Conservation (phyloP, 1,140 invertebrate species). For the Glomeris maerens region DNA sequence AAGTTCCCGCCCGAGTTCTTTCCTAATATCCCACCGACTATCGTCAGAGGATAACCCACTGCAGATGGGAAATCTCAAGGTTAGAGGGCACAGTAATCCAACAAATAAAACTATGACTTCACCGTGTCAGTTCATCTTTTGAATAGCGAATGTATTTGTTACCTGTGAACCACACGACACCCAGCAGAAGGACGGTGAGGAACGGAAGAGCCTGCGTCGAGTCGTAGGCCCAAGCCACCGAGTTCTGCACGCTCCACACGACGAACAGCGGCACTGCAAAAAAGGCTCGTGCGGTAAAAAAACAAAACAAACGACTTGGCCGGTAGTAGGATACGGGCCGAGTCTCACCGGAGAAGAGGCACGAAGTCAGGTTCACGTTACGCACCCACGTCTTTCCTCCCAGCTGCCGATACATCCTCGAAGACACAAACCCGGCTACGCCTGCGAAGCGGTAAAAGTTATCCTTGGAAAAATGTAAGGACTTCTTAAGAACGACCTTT, state of each 20-base stretch:
- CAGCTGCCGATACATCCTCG: slow-evolving; percentile 35
- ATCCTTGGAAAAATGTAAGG: background rate
- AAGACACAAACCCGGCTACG: slow-evolving; percentile 37
- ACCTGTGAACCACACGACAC: slow-evolving; percentile 38
- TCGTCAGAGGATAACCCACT: slow-evolving; percentile 40
- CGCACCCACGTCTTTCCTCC: slow-evolving; percentile 38
- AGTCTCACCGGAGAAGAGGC: slow-evolving; percentile 35
- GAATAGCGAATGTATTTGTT: slow-evolving; percentile 20
- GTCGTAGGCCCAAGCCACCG: slow-evolving; percentile 38
- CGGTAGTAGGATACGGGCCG: background rate
- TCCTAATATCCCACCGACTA: slow-evolving; percentile 39
- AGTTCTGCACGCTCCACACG: slow-evolving; percentile 38
- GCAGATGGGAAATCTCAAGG: too few relatives aligned
- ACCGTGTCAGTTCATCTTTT: too few relatives aligned
- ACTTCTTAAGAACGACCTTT: background rate
- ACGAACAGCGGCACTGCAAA: slow-evolving; percentile 37
- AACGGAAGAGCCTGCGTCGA: slow-evolving; percentile 40
- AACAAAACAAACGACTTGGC: background rate
- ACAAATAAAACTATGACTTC: too few relatives aligned
- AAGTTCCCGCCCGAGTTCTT: slow-evolving; percentile 35
- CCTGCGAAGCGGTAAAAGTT: slow-evolving; percentile 4
- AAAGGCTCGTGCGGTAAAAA: too few relatives aligned
- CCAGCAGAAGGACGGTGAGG: slow-evolving; percentile 35
- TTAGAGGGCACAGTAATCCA: too few relatives aligned
- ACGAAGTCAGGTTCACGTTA: slow-evolving; percentile 38